These are phyloP conservation scores for Lepidothrix coronata DNA, from an alignment of 2,113 vertebrate species.

Conservation along the genomic window DNA sequence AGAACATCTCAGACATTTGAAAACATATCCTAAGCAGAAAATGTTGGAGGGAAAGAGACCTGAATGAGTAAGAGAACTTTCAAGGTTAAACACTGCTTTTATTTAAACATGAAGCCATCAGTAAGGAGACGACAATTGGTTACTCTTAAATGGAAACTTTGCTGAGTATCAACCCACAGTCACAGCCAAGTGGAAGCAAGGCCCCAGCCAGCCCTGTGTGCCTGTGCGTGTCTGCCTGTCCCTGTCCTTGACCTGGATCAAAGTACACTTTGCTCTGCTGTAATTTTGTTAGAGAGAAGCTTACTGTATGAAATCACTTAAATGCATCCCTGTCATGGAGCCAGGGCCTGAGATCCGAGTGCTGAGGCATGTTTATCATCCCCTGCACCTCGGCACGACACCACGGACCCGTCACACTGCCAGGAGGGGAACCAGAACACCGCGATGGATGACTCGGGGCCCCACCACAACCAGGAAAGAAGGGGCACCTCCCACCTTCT, in stretches of 20 bases:
- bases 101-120: neutral
- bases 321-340: neutral
- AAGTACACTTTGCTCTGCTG: neutral
- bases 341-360: neutral
- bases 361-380: neutral
- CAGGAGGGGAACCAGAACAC: neutral
- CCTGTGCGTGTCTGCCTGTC: accelerated
- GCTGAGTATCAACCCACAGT: neutral
- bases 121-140: neutral
- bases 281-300: conserved; percentile 4
- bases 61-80: neutral
- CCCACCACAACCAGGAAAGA: neutral
- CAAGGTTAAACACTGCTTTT: neutral
- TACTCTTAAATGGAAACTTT: neutral
- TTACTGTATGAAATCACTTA: neutral
- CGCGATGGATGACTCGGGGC: neutral
- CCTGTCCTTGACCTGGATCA: conserved; percentile 13
- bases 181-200: accelerated
- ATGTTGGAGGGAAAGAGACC: neutral
- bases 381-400: accelerated
- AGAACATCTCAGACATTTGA: neutral
- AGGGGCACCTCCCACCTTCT: neutral
- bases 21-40: neutral
- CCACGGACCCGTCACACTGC: accelerated
- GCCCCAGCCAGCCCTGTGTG: neutral